Evolutionary conservation across 1,140 invertebrate genomes (phyloP).

Genomic region (Drosophila miranda): DNA sequence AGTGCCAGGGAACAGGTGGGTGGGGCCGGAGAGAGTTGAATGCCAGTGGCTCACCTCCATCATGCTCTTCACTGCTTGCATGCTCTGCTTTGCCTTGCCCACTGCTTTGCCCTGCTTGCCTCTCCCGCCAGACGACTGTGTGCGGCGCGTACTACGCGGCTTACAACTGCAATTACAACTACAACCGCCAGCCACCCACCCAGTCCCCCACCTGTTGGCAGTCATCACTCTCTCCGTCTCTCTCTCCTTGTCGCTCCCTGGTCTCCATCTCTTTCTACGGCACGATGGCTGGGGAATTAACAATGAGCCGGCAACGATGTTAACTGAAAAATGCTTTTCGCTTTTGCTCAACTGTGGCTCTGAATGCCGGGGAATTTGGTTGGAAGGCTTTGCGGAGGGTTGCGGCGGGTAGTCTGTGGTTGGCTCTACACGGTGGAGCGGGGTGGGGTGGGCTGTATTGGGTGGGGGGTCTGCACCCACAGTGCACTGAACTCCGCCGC

Average conservation of each 20-base stretch:
- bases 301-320: slow-evolving; percentile 72
- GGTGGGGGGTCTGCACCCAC: slow-evolving; percentile 20
- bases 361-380: slow-evolving; percentile 38
- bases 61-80: no score
- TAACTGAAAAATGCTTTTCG: slow-evolving; percentile 75
- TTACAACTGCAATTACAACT: slow-evolving; percentile 72
- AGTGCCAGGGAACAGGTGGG: background rate
- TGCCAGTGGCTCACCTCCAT: background rate
- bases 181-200: slow-evolving; percentile 17
- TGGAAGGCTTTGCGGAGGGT: slow-evolving; percentile 12
- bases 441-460: background rate
- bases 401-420: slow-evolving; percentile 7
- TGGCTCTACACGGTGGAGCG: background rate
- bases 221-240: background rate
- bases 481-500: slow-evolving; percentile 68
- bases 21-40: slow-evolving; percentile 3
- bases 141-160: slow-evolving; percentile 60
- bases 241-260: background rate
- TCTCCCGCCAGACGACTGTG: slow-evolving; percentile 10
- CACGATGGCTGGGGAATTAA: slow-evolving; percentile 40
- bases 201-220: slow-evolving; percentile 35
- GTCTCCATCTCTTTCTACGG: background rate
- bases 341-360: slow-evolving; percentile 52
- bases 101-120: no score
- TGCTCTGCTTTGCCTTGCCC: no score